Evolutionary conservation across 2,113 vertebrate genomes (phyloP), one percentile per base, ranked within the genome.

Genomic region (Sander vitreus): DNA sequence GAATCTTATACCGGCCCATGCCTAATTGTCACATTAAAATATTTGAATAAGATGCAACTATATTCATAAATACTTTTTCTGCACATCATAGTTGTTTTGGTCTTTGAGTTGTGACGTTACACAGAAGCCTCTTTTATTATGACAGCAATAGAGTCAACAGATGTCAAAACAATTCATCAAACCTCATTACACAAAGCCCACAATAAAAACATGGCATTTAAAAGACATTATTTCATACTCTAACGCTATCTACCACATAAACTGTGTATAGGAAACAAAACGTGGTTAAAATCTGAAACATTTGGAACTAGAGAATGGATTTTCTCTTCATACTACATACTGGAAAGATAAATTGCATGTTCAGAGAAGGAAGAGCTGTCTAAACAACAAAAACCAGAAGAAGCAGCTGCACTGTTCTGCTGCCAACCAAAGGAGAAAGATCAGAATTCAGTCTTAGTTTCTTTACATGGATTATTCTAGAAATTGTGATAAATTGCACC

Each of bases 311-410:
- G 27, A 43, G 16, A 73, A 30, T 30, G n/a, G 21, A 0, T 72
- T 30, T 59, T 18, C 12, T 79, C 36, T 19, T 2, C 30, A 19
- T n/a, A 12, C 3, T 54, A 6, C 57, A 39, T 39, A 43, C 23
- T 23, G 0, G 16, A 25, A 60, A 65, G 70, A 81, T 57, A 6
- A 30, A 81, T 39, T 33, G 27, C 15, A n/a, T 60, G 39, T 70
- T 60, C 74, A 71, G 2, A 70, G 7, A 30, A 76, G 57, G 27
- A 51, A 27, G 64, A 72, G 12, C 73, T 86, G 81, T 87, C 76
- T 79, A 76, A 85, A 88, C 76, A 87, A 85, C 63, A 79, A 45
- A 77, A 82, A 55, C n/a, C 86, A 90, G 73, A 76, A 51, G 75
- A 72, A 48, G 67, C n/a, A 19, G 72, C 13, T 58, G 36, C 65